These are phyloP conservation scores for Myotis planiceps DNA, from an alignment of 2,797 vertebrate genomes.

Conservation along the genomic window DNA sequence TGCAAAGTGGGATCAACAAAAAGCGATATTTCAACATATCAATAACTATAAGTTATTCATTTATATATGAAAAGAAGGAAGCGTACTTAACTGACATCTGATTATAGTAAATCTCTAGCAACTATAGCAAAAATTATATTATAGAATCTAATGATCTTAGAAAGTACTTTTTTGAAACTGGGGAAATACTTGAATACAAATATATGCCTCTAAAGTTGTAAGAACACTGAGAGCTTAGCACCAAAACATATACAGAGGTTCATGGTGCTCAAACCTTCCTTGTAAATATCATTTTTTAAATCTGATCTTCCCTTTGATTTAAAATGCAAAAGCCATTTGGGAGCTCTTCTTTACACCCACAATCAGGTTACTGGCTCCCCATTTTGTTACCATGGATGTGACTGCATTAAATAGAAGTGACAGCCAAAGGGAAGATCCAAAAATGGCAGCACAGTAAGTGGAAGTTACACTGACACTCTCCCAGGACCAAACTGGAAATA, in stretches of 20 bases:
- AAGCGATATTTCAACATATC: conserved; percentile 59
- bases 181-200: conserved; percentile 20
- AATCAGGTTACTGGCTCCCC: too few species aligned
- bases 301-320: not conserved
- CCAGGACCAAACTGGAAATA: too few species aligned
- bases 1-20: conserved; percentile 43
- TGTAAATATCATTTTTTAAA: not conserved
- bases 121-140: not conserved
- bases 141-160: not conserved
- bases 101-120: conserved; percentile 45
- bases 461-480: too few species aligned
- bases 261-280: not conserved
- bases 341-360: not conserved
- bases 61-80: conserved; percentile 41
- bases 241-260: not conserved
- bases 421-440: not conserved
- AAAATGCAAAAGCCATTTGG: not conserved
- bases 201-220: not conserved
- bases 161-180: conserved; percentile 29
- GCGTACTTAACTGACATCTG: not conserved
- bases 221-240: not conserved
- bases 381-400: not conserved
- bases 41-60: conserved; percentile 39
- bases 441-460: too few species aligned
- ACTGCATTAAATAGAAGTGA: not conserved